A percentile compares a stretch with the other conserved stretches of the same genome.
Evolutionary conservation across 1,140 invertebrate genomes (phyloP).

Genomic region (Drosophila quadrilineata): DNA sequence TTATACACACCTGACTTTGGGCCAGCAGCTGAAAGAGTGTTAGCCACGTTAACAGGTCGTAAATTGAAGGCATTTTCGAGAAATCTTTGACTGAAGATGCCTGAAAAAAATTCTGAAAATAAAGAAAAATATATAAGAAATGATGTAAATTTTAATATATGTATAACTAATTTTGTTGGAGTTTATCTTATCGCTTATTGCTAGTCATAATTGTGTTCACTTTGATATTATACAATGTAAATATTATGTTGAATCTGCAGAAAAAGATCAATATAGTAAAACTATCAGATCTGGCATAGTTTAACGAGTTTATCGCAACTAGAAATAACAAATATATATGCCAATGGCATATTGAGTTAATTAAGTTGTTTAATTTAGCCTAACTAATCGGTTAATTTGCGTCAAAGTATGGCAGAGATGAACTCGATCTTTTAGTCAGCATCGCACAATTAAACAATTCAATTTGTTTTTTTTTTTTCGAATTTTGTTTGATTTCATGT

Average conservation of each 20-base stretch:
- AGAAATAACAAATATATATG: not conserved
- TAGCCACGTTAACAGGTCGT: constrained; percentile 46
- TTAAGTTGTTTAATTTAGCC: constrained; percentile 61
- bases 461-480: constrained; percentile 17
- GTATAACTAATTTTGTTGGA: too few relatives aligned
- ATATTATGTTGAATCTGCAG: too few relatives aligned
- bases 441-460: constrained; percentile 54
- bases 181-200: too few relatives aligned
- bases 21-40: constrained; percentile 58
- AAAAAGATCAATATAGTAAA: too few relatives aligned
- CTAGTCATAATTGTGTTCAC: too few relatives aligned
- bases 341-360: constrained; percentile 40
- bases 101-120: not conserved
- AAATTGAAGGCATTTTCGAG: constrained; percentile 45
- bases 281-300: too few relatives aligned
- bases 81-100: not conserved
- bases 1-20: constrained; percentile 59
- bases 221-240: too few relatives aligned
- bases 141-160: too few relatives aligned
- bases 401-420: constrained; percentile 60
- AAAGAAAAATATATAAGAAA: too few relatives aligned
- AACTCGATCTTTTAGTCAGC: constrained; percentile 23
- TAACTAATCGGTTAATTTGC: constrained; percentile 71
- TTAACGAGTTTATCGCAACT: too few relatives aligned
- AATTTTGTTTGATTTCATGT: constrained; percentile 10